Base-by-base conservation (phyloP, 2,888 invertebrate genomes). In the Mesorhabditis belari region DNA sequence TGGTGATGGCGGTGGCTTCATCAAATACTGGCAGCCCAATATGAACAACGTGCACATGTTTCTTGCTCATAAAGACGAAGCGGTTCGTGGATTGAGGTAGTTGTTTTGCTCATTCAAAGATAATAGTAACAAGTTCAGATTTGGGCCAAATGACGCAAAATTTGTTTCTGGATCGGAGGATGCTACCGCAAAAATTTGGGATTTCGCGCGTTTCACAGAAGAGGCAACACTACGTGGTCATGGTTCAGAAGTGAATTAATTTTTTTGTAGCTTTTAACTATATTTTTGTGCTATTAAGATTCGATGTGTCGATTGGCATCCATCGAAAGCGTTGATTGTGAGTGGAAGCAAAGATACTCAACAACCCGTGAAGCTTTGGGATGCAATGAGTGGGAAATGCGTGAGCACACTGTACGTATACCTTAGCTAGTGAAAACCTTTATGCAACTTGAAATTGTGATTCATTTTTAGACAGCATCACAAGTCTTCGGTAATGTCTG, bases 21-120 rank as follows among this genome's bases (percentile, higher is more conserved):
- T 99, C 70, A 99, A 99, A 82, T 99, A 99, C 85, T 99, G 98
- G 98, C 98, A 99, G 86, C 92, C 94, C 77, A 99, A 99, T 85
- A 99, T 99, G 98, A 99, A 99, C 86, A 98, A 98, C 85, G 98
- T 99, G 62, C 96, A 98, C 87, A 96, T 98, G 94, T 99, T 93
- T 86, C 96, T 96, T 85, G 98, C 96, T 61, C 98, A 99, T 85
- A 96, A 98, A 87, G 77, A 79, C 58, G 98, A 99, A 87, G 92
- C 98, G 72, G 90, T 99, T 77, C 88, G 98, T 84, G 95, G 95
- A 85, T 90, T 98, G 86, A 91, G 91, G 91, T 92, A 55, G 64
- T 59, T 25, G 25, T 44, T 50, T 26, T 52, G 5, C 12, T 9
- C 12, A 35, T 35, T 1, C 21, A 6, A 49, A 57, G 49, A 57